Conservation (phyloP, 2,888 invertebrate species). For the Cinara cedri region DNA sequence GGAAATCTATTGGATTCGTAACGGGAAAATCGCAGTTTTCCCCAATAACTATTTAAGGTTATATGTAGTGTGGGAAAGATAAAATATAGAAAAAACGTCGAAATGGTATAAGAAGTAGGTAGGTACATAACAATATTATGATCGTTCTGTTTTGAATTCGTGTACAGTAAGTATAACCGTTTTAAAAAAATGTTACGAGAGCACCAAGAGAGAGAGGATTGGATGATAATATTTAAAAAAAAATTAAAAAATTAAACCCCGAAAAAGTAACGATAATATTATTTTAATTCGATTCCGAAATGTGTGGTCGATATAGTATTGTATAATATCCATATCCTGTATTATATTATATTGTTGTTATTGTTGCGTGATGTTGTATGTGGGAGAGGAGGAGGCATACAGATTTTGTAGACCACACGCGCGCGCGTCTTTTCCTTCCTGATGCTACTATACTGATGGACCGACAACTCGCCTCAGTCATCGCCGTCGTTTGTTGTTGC, state of each 20-base stretch:
- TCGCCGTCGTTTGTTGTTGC: conserved; percentile 21
- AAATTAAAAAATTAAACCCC: too few species aligned
- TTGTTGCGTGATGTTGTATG: background rate
- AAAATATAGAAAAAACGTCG: background rate
- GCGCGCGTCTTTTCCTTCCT: conserved; percentile 24
- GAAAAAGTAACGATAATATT: conserved; percentile 18
- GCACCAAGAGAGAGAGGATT: background rate
- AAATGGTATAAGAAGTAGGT: too few species aligned
- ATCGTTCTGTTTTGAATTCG: conserved; percentile 1
- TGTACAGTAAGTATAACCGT: too few species aligned
- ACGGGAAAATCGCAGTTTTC: conserved; percentile 33
- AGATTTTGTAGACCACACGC: conserved; percentile 45
- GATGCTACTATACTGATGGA: too few species aligned
- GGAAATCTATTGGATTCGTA: background rate
- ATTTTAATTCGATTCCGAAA: conserved; percentile 47
- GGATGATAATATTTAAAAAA: background rate
- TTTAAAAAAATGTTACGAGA: background rate
- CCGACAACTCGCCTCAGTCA: too few species aligned
- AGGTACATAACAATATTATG: too few species aligned
- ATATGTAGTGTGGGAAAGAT: background rate
- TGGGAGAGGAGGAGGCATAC: background rate
- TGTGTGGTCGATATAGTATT: conserved; percentile 1
- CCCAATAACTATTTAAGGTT: background rate
- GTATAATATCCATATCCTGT: too few species aligned
- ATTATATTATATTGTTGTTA: too few species aligned